These are phyloP conservation scores for Gibbula magus DNA, from an alignment of 2,888 invertebrate species.

Conservation along the genomic window DNA sequence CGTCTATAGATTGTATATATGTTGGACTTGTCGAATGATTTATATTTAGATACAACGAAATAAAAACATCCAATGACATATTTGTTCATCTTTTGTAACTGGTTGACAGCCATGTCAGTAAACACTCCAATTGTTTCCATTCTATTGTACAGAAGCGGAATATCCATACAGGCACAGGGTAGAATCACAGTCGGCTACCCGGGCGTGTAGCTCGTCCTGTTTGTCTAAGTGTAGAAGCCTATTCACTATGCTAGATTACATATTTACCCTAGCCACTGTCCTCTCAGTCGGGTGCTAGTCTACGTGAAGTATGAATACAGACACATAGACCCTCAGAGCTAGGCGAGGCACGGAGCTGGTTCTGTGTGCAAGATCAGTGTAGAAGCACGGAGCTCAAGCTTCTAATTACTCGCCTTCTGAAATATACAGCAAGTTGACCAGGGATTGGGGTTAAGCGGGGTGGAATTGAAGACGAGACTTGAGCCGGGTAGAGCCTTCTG, in stretches of 20 bases:
- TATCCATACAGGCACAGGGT: too few relatives aligned
- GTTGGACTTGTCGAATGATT: constrained; percentile 12
- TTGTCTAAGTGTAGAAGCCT: neutral
- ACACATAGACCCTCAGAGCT: neutral
- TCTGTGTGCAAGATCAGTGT: constrained; percentile 1
- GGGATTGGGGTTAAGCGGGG: constrained; percentile 1
- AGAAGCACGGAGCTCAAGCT: neutral
- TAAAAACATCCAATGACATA: neutral
- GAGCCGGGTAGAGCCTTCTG: neutral
- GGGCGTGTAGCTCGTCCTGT: neutral
- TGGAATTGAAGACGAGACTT: neutral
- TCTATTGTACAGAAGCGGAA: too few relatives aligned
- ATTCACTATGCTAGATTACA: constrained; percentile 13
- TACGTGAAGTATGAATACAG: neutral
- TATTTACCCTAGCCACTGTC: neutral
- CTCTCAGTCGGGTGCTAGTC: neutral
- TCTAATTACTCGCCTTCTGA: constrained; percentile 8
- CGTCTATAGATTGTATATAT: constrained; percentile 19
- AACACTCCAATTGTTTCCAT: too few relatives aligned
- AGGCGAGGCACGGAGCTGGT: neutral
- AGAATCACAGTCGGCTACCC: neutral
- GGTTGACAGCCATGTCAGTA: too few relatives aligned
- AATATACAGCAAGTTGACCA: neutral
- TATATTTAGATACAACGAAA: constrained; percentile 18
- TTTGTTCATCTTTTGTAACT: too few relatives aligned